Evolutionary conservation across 2,113 vertebrate genomes (phyloP).

Genomic region (Thinocorus orbignyianus): DNA sequence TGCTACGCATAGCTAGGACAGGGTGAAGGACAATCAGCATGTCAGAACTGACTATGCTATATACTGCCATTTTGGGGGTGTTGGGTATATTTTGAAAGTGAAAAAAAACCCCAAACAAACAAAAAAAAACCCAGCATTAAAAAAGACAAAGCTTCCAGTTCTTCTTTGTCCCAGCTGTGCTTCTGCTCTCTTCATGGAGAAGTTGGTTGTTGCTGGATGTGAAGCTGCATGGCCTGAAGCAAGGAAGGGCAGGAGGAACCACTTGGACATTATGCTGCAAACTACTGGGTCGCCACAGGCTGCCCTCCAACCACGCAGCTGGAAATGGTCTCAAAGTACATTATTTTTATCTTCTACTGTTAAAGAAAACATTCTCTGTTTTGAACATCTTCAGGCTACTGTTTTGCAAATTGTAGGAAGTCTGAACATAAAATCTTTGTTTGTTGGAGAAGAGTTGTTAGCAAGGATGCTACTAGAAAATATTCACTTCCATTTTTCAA

Average conservation of each 20-base stretch:
- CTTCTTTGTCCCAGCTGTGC: neutral
- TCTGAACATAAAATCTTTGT: neutral
- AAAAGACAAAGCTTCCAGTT: neutral
- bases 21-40: neutral
- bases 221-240: neutral
- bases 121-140: neutral
- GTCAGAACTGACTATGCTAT: neutral
- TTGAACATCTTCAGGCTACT: neutral
- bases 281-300: neutral
- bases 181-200: neutral
- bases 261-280: rapidly evolving
- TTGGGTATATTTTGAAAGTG: neutral
- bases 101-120: neutral
- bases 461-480: neutral
- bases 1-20: neutral
- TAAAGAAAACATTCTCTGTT: neutral
- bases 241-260: neutral
- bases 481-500: rapidly evolving
- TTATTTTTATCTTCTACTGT: neutral
- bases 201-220: neutral
- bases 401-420: neutral
- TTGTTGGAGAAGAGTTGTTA: neutral
- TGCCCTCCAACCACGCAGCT: neutral
- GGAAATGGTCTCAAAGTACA: neutral
- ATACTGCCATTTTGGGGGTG: neutral